These are phyloP conservation scores for Bombylius discolor DNA, from an alignment of 2,888 invertebrate species.

Conservation along the genomic window DNA sequence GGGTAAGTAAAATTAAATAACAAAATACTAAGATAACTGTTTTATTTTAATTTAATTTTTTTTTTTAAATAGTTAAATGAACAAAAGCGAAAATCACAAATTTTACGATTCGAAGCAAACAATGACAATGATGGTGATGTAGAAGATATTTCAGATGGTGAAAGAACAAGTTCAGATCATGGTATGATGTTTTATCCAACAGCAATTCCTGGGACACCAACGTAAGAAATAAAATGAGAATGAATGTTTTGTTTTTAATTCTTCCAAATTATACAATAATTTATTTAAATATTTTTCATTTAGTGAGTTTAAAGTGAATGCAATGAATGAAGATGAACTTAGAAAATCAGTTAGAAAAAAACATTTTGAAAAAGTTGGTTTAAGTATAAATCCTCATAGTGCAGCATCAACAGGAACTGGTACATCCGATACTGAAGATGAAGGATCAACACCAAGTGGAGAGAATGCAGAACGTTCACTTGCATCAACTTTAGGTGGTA, in stretches of 20 bases:
- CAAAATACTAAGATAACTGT: too few relatives aligned
- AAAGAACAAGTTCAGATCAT: conserved; percentile 61
- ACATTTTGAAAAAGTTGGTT: conserved; percentile 45
- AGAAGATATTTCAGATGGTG: conserved; percentile 75
- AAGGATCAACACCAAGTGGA: conserved; percentile 65
- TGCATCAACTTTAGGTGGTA: conserved; percentile 55
- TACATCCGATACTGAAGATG: conserved; percentile 65
- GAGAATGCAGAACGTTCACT: conserved; percentile 61
- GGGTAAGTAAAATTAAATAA: background rate
- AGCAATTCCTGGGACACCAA: conserved; percentile 35
- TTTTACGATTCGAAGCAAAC: conserved; percentile 43
- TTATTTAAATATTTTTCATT: conserved; percentile 15
- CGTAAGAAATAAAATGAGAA: conserved; percentile 30
- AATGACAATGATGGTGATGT: conserved; percentile 78
- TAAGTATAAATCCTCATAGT: conserved; percentile 31
- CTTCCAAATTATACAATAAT: background rate
- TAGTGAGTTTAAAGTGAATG: conserved; percentile 76
- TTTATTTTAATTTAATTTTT: too few relatives aligned
- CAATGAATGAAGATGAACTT: conserved; percentile 75
- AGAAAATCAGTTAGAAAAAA: conserved; percentile 59
- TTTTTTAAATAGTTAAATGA: background rate
- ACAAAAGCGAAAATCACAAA: conserved; percentile 6
- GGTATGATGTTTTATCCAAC: conserved; percentile 59
- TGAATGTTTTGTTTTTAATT: too few relatives aligned
- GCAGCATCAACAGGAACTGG: conserved; percentile 45